Evolutionary conservation across 2,797 vertebrate species (phyloP).

Genomic region (Calcarius lapponicus): DNA sequence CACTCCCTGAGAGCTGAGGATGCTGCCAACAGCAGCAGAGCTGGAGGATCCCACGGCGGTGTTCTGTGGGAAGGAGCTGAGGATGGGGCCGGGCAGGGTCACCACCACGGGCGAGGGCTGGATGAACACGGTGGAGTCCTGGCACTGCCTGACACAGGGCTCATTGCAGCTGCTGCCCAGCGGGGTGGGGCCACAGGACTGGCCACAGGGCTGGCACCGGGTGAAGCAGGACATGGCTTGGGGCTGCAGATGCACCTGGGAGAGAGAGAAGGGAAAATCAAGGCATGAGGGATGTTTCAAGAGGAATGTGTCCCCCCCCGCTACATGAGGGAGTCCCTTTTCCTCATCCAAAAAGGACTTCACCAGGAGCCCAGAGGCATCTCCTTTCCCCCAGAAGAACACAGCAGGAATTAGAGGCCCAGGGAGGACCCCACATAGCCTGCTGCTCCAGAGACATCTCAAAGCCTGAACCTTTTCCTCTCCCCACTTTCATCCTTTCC

Average conservation of each 20-base stretch:
- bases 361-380: neutral
- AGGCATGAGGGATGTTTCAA: no score
- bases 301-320: neutral
- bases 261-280: neutral
- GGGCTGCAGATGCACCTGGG: accelerated
- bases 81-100: no score
- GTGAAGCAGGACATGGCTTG: neutral
- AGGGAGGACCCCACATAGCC: no score
- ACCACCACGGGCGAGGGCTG: no score
- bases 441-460: neutral
- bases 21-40: neutral
- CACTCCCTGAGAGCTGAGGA: neutral
- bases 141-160: no score
- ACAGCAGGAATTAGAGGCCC: neutral
- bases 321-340: neutral
- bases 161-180: no score
- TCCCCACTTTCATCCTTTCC: neutral
- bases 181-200: no score
- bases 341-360: neutral
- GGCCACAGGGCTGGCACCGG: no score
- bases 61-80: neutral
- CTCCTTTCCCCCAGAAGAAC: neutral
- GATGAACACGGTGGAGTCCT: no score
- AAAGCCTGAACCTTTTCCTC: neutral
- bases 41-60: neutral